phyloP scores from a whole-genome alignment of 2,113 vertebrate species.

The Pterophyllum scalare region DNA sequence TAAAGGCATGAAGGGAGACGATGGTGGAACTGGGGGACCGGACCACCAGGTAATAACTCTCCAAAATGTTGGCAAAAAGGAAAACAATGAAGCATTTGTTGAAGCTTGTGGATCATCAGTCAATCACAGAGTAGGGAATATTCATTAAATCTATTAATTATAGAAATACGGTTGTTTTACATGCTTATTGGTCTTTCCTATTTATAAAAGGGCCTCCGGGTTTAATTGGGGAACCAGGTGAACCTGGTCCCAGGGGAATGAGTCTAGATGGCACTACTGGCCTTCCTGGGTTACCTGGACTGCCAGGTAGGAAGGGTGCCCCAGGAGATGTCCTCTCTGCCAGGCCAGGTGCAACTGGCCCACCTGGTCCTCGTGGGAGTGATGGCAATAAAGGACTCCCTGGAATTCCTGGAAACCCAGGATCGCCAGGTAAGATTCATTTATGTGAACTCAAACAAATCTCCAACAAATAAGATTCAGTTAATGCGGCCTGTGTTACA shows the following conservation, averaged over 20 bases:
- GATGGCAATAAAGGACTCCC: constrained; percentile 30
- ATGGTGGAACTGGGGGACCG: constrained; percentile 25
- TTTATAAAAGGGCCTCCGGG: constrained; percentile 73
- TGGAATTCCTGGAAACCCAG: constrained; percentile 59
- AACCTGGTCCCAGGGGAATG: constrained; percentile 36
- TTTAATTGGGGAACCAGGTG: constrained; percentile 59
- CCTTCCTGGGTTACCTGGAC: constrained; percentile 49
- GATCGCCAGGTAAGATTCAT: constrained; percentile 48
- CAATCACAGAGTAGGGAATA: neutral
- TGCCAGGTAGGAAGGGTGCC: constrained; percentile 54
- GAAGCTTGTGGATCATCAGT: neutral
- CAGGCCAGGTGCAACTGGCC: constrained; percentile 42
- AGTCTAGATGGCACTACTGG: constrained; percentile 52
- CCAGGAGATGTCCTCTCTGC: constrained; percentile 42
- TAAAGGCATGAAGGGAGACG: constrained; percentile 65
- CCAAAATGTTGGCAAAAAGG: neutral
- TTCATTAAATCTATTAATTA: neutral
- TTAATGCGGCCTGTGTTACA: neutral
- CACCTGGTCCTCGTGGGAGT: constrained; percentile 44
- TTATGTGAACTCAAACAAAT: constrained; percentile 3
- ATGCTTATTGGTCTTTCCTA: neutral
- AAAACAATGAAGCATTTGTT: neutral
- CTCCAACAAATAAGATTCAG: neutral
- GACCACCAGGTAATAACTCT: constrained; percentile 70
- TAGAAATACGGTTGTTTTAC: neutral